Evolutionary conservation across 2,113 vertebrate genomes (phyloP).

Genomic region (Paratilapia polleni): DNA sequence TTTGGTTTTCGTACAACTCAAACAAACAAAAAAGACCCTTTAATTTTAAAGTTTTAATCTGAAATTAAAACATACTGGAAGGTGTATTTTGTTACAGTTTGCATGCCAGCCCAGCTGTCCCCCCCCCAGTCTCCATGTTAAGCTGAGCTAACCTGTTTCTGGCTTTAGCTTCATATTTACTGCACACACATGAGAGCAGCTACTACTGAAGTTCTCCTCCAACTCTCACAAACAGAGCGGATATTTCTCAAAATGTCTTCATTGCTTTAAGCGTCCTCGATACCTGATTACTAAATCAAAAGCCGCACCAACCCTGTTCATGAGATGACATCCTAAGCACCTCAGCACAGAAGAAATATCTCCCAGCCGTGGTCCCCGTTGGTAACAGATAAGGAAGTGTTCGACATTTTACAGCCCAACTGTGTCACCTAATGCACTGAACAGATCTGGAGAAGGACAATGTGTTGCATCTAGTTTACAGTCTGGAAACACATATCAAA

Average conservation of each 20-base stretch:
- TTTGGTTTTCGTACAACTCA: background rate
- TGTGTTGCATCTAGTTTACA: slow-evolving; percentile 55
- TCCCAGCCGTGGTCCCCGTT: background rate
- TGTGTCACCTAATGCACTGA: slow-evolving; percentile 12
- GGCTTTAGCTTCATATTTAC: background rate
- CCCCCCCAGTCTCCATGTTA: background rate
- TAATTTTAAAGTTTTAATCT: background rate
- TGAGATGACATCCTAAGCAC: slow-evolving; percentile 17
- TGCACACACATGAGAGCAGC: too few relatives aligned
- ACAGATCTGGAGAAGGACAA: slow-evolving; percentile 37
- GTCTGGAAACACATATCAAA: slow-evolving; percentile 54
- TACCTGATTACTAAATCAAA: background rate
- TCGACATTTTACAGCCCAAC: slow-evolving; percentile 7
- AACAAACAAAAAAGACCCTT: background rate
- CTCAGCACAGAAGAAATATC: background rate
- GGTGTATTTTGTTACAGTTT: background rate
- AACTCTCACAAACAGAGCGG: background rate
- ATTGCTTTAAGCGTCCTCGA: background rate
- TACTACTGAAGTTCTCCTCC: background rate
- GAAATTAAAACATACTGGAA: background rate
- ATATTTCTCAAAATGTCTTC: background rate
- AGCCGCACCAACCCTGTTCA: background rate
- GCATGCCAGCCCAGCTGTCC: background rate
- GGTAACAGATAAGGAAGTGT: background rate
- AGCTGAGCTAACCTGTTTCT: background rate